Evolutionary conservation across 2,888 invertebrate species (phyloP), one percentile per base, ranked within the genome.

Genomic region (Ennomos quercinarius): DNA sequence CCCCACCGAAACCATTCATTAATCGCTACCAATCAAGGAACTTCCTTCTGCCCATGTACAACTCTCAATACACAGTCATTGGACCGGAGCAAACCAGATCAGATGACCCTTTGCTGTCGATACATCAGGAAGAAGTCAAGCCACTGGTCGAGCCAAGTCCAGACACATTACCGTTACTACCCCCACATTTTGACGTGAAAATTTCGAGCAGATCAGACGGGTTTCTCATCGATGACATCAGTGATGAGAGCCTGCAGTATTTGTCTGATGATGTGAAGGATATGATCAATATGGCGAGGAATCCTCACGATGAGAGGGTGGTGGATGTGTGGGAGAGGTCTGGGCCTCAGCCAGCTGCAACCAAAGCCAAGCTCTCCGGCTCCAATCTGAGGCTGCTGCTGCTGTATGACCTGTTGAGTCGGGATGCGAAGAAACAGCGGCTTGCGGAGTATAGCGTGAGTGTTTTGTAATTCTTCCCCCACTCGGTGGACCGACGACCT

Each of bases 351-450:
- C 73, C 89, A 64, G 70, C 72, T 27, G 80, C 91, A 0, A 85
- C 90, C n/a, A 94, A 93, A 72, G 84, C 90, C 0, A 94, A 95
- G 45, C 86, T 94, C 1, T 94, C 94, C 0, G 85, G 89, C 0
- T 93, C 95, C 0, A 94, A 95, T 60, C 86, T 95, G 49, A 92
- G 94, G 46, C 80, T 95, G 48, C 77, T 95, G 58, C 82, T 93
- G 17, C 76, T 95, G 36, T 95, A 95, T 74, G 95, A 95, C 68
- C 87, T 94, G 6, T 72, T 95, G 48, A 95, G 95, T 76, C 93
- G 95, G 64, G 95, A 95, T 61, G 94, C 95, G 1, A 95, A 95
- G 74, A 93, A 88, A 58, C 93, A 95, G 67, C 93, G 93, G 38
- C 87, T 95, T 6, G 94, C 94, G 5, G 95, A 94, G 69, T 95